A percentile compares a stretch with the other conserved stretches of the same genome.
These are phyloP conservation scores for Erethizon dorsatum DNA, from an alignment of 2,797 vertebrate species.

Conservation along the genomic window DNA sequence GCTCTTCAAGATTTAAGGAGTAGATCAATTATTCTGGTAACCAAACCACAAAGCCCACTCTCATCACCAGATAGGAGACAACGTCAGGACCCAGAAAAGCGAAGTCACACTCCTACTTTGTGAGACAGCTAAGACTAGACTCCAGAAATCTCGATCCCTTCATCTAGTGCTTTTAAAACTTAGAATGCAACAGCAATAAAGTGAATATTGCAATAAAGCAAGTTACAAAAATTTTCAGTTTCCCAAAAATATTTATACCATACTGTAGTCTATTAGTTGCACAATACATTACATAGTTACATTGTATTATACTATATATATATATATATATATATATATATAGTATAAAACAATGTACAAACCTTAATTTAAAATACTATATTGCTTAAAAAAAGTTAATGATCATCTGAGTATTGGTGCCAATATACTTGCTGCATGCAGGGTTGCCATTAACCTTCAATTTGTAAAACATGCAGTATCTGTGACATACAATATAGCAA, in stretches of 20 bases:
- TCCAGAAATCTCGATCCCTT: not conserved
- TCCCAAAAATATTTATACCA: not conserved
- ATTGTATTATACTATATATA: not conserved
- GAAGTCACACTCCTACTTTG: not conserved
- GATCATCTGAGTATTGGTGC: not conserved
- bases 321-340: too few species aligned
- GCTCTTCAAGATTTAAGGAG: not conserved
- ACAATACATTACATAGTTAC: not conserved
- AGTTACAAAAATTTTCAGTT: not conserved
- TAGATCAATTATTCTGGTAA: constrained; percentile 14
- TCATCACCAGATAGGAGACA: not conserved
- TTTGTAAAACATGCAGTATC: not conserved
- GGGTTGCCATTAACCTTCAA: not conserved
- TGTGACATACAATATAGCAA: not conserved
- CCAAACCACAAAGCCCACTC: not conserved
- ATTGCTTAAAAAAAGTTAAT: not conserved
- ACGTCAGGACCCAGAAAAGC: not conserved
- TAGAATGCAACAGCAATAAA: not conserved
- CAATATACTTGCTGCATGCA: not conserved
- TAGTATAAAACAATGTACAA: not conserved
- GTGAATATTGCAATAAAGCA: not conserved
- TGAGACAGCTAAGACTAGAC: not conserved
- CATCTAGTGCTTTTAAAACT: not conserved
- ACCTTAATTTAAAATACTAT: not conserved
- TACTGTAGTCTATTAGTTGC: not conserved